Percentiles rank a stretch among this genome's conserved stretches.
These are phyloP conservation scores for Drosophila trichaetosa DNA, from an alignment of 2,888 invertebrate species.

Conservation along the genomic window DNA sequence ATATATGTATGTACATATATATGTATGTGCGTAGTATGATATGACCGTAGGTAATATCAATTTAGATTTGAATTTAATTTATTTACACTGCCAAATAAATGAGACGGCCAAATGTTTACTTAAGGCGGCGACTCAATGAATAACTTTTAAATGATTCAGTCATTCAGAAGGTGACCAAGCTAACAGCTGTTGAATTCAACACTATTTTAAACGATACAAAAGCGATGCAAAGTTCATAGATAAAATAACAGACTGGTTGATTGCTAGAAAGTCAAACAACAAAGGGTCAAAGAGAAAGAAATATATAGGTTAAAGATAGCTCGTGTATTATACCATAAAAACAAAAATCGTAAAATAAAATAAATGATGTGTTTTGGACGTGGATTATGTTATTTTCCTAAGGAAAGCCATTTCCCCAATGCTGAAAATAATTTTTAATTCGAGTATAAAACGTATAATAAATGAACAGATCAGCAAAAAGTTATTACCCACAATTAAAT, in stretches of 20 bases:
- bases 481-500: not conserved
- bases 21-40: slow-evolving; percentile 22
- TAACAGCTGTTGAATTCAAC: slow-evolving; percentile 27
- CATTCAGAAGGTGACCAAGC: slow-evolving; percentile 40
- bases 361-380: not conserved
- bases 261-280: not conserved
- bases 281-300: not conserved
- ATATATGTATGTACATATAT: not conserved
- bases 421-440: not conserved
- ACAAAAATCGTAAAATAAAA: not conserved
- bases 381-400: not conserved
- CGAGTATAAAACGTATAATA: not conserved
- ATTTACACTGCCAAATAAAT: slow-evolving; percentile 67
- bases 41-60: slow-evolving; percentile 65
- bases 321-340: not conserved
- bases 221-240: not conserved
- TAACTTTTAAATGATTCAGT: slow-evolving; percentile 48
- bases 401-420: not conserved
- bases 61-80: slow-evolving; percentile 79
- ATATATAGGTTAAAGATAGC: not conserved
- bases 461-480: not conserved
- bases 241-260: not conserved
- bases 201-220: slow-evolving; percentile 4
- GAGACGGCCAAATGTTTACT: slow-evolving; percentile 54
- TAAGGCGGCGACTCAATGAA: slow-evolving; percentile 63